phyloP scores from a whole-genome alignment of 2,113 vertebrate species.

The Telmatochromis sp. region DNA sequence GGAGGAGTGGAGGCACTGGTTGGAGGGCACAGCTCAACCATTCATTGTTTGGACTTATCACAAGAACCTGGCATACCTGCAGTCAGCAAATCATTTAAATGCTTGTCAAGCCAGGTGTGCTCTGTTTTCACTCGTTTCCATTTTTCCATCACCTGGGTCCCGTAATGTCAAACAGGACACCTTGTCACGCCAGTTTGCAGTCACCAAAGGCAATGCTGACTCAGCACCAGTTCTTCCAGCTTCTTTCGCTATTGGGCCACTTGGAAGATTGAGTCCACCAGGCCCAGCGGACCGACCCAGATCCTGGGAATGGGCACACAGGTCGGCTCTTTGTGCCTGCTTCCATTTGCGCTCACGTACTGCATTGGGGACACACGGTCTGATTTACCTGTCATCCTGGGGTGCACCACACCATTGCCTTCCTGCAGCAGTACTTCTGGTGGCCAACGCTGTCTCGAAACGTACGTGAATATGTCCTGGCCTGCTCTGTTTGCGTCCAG shows the following conservation, averaged over 20 bases:
- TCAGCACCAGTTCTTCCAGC: background rate
- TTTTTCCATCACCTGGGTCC: background rate
- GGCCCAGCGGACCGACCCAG: background rate
- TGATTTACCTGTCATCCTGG: background rate
- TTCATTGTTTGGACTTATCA: background rate
- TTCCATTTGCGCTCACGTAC: background rate
- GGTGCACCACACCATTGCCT: background rate
- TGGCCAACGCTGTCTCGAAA: background rate
- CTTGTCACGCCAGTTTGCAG: background rate
- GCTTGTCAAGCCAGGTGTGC: background rate
- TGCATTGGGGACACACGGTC: background rate
- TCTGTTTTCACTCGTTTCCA: background rate
- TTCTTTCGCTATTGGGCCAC: background rate
- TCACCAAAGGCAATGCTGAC: background rate
- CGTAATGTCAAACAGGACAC: background rate
- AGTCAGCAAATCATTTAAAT: background rate
- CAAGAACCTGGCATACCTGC: background rate
- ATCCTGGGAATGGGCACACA: background rate
- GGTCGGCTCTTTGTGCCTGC: background rate
- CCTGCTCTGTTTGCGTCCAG: background rate
- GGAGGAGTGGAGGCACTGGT: background rate
- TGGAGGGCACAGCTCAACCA: background rate
- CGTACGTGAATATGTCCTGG: background rate
- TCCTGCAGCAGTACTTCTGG: background rate
- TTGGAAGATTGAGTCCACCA: fast-evolving